Percentiles rank a stretch among this genome's conserved stretches.
Conservation (phyloP, 2,888 invertebrate species). For the Eupithecia inturbata region DNA sequence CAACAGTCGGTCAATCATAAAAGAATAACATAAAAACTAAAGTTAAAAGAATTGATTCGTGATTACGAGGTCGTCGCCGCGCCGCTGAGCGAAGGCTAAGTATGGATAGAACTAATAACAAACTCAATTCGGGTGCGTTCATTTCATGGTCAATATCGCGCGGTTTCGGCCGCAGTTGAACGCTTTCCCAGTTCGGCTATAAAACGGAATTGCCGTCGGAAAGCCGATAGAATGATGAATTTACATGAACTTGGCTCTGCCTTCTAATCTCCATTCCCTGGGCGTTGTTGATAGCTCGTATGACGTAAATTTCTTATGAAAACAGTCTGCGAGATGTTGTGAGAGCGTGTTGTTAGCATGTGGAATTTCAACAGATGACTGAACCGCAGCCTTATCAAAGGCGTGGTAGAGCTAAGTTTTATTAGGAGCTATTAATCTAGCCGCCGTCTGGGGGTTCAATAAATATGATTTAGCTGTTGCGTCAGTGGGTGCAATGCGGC, state of each 20-base stretch:
- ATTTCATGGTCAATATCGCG: slow-evolving; percentile 47
- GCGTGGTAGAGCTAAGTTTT: slow-evolving; percentile 38
- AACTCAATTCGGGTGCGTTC: slow-evolving; percentile 42
- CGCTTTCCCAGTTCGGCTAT: slow-evolving; percentile 30
- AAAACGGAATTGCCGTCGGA: slow-evolving; percentile 28
- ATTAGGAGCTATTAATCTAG: slow-evolving; percentile 7
- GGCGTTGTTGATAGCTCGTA: neutral
- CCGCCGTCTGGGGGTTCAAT: slow-evolving; percentile 36
- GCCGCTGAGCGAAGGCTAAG: neutral
- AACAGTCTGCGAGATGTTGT: neutral
- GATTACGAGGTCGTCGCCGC: slow-evolving; percentile 24
- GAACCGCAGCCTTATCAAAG: slow-evolving; percentile 9
- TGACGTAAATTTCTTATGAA: slow-evolving; percentile 2
- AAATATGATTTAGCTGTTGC: slow-evolving; percentile 46
- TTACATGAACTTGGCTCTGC: slow-evolving; percentile 21
- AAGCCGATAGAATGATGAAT: slow-evolving; percentile 33
- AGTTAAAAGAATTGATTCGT: neutral
- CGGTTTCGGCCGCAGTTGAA: slow-evolving; percentile 30
- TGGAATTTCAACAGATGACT: slow-evolving; percentile 12
- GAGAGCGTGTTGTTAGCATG: neutral
- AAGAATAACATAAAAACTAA: neutral
- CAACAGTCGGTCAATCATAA: neutral
- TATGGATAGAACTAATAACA: slow-evolving; percentile 26
- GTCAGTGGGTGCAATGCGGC: slow-evolving; percentile 39
- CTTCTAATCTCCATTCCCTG: slow-evolving; percentile 1